Percentiles rank a stretch among this genome's conserved stretches.
Evolutionary conservation across 2,888 invertebrate genomes (phyloP).

Genomic region (Uropetala carovei): DNA sequence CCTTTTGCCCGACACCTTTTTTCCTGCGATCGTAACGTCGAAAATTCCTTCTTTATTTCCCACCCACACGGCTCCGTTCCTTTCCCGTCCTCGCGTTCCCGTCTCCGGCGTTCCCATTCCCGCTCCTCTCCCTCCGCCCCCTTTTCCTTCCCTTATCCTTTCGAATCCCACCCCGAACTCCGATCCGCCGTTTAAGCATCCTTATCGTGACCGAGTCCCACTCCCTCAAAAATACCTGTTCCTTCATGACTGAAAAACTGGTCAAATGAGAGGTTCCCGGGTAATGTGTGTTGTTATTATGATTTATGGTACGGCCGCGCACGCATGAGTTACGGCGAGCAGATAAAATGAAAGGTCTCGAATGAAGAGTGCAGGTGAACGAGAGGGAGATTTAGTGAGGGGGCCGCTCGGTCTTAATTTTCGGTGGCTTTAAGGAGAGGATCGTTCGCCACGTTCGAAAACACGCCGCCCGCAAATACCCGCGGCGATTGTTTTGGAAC

Average conservation of each 20-base stretch:
- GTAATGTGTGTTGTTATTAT: constrained; percentile 63
- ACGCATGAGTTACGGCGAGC: constrained; percentile 60
- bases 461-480: not conserved
- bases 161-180: constrained; percentile 17
- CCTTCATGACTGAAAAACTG: constrained; percentile 60
- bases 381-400: constrained; percentile 60
- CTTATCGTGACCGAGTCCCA: constrained; percentile 58
- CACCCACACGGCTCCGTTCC: not conserved
- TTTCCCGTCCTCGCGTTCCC: not conserved
- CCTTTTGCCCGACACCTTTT: not conserved
- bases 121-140: not conserved
- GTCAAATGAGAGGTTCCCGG: constrained; percentile 60
- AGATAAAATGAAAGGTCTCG: constrained; percentile 55
- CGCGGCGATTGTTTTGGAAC: not conserved
- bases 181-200: constrained; percentile 47
- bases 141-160: constrained; percentile 33
- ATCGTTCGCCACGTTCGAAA: not conserved
- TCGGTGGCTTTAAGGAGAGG: constrained; percentile 37
- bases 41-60: not conserved
- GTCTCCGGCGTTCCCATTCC: not conserved
- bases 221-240: constrained; percentile 59
- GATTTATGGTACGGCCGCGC: constrained; percentile 56
- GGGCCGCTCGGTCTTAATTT: constrained; percentile 35
- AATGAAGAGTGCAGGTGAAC: constrained; percentile 60
- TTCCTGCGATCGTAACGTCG: not conserved